These are phyloP conservation scores for Habropoda laboriosa DNA, from an alignment of 1,140 invertebrate species.

Conservation along the genomic window DNA sequence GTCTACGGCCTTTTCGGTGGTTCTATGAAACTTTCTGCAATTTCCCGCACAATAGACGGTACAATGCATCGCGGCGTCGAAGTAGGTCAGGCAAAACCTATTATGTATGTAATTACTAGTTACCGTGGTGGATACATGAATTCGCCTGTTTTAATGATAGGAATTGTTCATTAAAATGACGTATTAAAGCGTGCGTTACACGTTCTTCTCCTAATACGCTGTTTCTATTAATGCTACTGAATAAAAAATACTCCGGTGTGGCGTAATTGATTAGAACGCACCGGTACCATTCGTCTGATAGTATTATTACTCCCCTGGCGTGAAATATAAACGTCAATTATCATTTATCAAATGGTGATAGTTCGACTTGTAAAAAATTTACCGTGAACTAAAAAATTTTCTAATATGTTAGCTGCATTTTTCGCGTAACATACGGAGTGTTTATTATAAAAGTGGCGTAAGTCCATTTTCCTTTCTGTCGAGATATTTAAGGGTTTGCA, in stretches of 20 bases:
- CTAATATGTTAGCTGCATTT: too few species aligned
- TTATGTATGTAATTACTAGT: conserved; percentile 36
- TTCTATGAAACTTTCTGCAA: conserved; percentile 44
- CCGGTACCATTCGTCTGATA: neutral
- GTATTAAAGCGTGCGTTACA: neutral
- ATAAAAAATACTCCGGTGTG: neutral
- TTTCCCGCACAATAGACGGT: conserved; percentile 39
- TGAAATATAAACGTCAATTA: neutral
- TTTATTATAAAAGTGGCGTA: too few species aligned
- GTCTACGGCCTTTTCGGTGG: conserved; percentile 28
- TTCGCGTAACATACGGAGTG: too few species aligned
- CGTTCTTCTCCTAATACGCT: neutral
- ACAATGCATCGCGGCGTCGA: conserved; percentile 9
- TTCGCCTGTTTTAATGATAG: conserved; percentile 19
- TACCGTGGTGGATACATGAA: neutral
- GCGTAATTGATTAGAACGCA: neutral
- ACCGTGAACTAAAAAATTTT: neutral
- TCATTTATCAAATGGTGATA: neutral
- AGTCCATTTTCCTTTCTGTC: too few species aligned
- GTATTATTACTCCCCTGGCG: neutral
- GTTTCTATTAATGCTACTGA: neutral
- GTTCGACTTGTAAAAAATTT: neutral
- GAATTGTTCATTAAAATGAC: conserved; percentile 6
- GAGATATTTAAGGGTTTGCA: too few species aligned
- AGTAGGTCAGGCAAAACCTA: conserved; percentile 39